A percentile compares a stretch with the other conserved stretches of the same genome.
Conservation (phyloP, 2,888 invertebrate genomes). For the Meiosimyza platycephala region DNA sequence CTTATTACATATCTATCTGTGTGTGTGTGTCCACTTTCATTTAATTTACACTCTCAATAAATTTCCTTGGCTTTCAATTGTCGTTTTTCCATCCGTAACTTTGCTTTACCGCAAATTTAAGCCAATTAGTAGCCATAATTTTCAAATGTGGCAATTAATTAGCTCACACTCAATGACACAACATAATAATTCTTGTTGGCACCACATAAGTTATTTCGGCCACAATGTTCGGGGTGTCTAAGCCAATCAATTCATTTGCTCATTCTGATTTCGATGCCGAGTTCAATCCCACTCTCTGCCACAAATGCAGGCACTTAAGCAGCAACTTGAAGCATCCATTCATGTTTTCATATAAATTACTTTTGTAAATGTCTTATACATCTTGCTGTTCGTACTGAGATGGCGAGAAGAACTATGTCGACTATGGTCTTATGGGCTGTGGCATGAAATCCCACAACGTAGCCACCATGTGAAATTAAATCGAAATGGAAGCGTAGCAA, state of each 20-base stretch:
- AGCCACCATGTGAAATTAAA: slow-evolving; percentile 14
- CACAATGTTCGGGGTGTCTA: slow-evolving; percentile 44
- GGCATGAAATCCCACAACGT: neutral
- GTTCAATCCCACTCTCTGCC: no score
- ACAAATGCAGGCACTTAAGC: no score
- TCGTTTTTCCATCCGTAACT: no score
- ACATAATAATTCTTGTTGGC: slow-evolving; percentile 48
- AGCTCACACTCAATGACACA: slow-evolving; percentile 21
- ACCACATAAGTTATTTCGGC: slow-evolving; percentile 48
- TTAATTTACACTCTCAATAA: no score
- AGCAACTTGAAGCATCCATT: neutral
- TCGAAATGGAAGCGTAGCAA: slow-evolving; percentile 20
- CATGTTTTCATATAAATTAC: slow-evolving; percentile 19
- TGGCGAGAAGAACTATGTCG: neutral
- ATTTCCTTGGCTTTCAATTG: no score
- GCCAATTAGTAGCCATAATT: neutral
- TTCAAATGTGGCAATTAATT: slow-evolving; percentile 27
- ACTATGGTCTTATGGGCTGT: neutral
- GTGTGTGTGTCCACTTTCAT: no score
- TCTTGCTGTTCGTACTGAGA: neutral
- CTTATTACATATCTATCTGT: no score
- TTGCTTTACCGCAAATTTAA: no score
- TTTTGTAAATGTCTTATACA: slow-evolving; percentile 15
- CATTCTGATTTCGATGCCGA: no score
- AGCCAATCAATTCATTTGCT: slow-evolving; percentile 47